Evolutionary conservation across 1,140 invertebrate genomes (phyloP).

Genomic region (Dolichoris vasculosae): DNA sequence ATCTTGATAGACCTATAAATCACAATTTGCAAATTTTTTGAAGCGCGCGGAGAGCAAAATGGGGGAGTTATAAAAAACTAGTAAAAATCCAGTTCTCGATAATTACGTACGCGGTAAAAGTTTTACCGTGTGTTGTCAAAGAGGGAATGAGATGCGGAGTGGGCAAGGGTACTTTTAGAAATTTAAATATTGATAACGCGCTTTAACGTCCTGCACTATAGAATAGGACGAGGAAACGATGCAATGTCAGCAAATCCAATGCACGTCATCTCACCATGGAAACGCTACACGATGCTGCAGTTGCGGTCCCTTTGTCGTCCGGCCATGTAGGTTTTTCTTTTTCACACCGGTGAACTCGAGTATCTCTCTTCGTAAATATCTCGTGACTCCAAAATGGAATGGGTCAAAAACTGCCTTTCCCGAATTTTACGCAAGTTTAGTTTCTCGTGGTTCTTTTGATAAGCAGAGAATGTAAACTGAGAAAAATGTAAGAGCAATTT

Average conservation of each 20-base stretch:
- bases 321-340: background rate
- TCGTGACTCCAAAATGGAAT: background rate
- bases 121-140: slow-evolving; percentile 12
- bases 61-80: too few relatives aligned
- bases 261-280: slow-evolving; percentile 3
- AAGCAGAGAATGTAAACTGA: too few relatives aligned
- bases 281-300: background rate
- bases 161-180: slow-evolving; percentile 12
- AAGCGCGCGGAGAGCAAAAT: too few relatives aligned
- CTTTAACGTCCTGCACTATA: background rate
- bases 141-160: too few relatives aligned
- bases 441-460: slow-evolving; percentile 1
- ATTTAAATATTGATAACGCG: slow-evolving; percentile 50
- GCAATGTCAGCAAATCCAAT: background rate
- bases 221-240: background rate
- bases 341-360: background rate
- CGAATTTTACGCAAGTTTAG: slow-evolving; percentile 6
- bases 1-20: too few relatives aligned
- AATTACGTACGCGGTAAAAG: slow-evolving; percentile 11
- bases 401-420: background rate
- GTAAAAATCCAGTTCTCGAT: too few relatives aligned
- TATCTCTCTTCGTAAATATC: slow-evolving; percentile 11
- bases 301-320: slow-evolving; percentile 36
- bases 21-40: too few relatives aligned
- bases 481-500: too few relatives aligned